phyloP scores from a whole-genome alignment of 2,113 vertebrate species.

The Phylloscopus trochilus region DNA sequence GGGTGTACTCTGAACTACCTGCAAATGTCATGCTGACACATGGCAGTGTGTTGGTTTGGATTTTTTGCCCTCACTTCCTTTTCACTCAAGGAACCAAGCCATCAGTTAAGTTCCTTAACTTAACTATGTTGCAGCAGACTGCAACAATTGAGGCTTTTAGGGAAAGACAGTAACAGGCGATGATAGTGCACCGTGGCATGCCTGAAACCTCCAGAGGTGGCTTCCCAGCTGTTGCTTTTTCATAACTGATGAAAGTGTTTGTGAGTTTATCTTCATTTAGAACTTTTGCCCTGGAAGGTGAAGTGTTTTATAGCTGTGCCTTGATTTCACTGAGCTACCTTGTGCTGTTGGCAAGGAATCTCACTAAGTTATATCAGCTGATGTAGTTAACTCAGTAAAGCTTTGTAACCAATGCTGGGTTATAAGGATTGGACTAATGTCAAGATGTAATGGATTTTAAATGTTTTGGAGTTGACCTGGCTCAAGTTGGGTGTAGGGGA shows the following conservation, averaged over 20 bases:
- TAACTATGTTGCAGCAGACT: too few relatives aligned
- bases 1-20: not conserved
- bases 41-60: not conserved
- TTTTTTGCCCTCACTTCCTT: not conserved
- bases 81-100: not conserved
- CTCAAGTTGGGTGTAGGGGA: fast-evolving
- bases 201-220: not conserved
- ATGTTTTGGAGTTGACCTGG: not conserved
- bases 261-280: not conserved
- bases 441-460: not conserved
- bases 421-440: not conserved
- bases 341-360: not conserved
- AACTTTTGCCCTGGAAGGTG: not conserved
- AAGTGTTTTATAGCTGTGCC: not conserved
- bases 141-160: not conserved
- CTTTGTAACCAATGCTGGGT: not conserved
- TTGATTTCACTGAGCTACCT: not conserved
- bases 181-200: not conserved
- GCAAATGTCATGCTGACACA: not conserved
- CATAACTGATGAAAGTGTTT: not conserved
- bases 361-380: not conserved
- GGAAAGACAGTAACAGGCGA: not conserved
- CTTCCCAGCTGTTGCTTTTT: not conserved
- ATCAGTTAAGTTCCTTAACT: not conserved
- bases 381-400: not conserved